Base-by-base conservation (phyloP, 2,888 invertebrate species). In the Dynastes maya region DNA sequence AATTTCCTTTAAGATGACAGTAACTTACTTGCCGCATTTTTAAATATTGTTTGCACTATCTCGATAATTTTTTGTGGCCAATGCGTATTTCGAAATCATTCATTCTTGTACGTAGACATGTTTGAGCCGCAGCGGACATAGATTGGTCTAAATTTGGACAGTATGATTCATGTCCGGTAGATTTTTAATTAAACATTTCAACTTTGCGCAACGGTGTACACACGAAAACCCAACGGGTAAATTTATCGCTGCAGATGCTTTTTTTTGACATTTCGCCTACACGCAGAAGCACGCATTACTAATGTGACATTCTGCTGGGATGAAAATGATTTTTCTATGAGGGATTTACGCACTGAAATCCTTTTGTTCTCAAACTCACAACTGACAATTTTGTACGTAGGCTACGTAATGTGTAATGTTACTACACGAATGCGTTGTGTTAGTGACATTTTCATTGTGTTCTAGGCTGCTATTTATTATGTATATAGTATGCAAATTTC, bases 221-320 rank as follows among this genome's bases (percentile, higher is more conserved):
- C n/a, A 58, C n/a, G 55, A 58, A 58, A 58, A 58, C 6, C 8
- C 22, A 58, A 58, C 6, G 22, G 22, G 22, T 22, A 67, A 49
- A 67, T 67, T 67, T 67, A 67, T 67, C 22, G 45, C 22, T 67
- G 65, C 65, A 45, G 65, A 67, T 67, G 16, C 9, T 45, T 67
- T 67, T 67, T 67, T 67, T 67, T 67, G 16, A 58, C 22, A 5
- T n/a, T 58, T 58, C 55, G n/a, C 45, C 8, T 53, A 5, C 2
- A 6, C n/a, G 6, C 22, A 22, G n/a, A 8, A 3, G 8, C 5
- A 16, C 5, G 8, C 16, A 4, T 3, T 58, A 27, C 22, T 58
- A 58, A 58, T 58, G 22, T 22, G 55, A 22, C 27, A 22, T 58
- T 22, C 55, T 22, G 55, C 9, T 16, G 22, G n/a, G 27, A 5